A percentile compares a stretch with the other conserved stretches of the same genome.
These are phyloP conservation scores for Oscheius sp. DNA, from an alignment of 1,140 invertebrate species.

Conservation along the genomic window DNA sequence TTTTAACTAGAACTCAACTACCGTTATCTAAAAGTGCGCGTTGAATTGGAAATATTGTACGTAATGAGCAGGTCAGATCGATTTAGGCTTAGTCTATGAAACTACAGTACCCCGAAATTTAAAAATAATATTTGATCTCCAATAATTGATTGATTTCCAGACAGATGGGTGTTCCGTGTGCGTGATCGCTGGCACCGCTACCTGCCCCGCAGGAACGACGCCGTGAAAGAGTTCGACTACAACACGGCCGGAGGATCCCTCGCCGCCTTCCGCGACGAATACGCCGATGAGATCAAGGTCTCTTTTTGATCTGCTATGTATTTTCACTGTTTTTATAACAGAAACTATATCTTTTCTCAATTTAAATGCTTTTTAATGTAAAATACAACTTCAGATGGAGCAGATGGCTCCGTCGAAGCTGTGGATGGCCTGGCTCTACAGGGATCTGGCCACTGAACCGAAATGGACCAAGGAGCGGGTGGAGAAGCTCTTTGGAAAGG, in stretches of 20 bases:
- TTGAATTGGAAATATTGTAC: no score
- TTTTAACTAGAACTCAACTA: background rate
- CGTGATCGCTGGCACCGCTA: conserved; percentile 53
- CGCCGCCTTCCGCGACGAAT: background rate
- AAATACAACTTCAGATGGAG: background rate
- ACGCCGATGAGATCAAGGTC: no score
- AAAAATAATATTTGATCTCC: background rate
- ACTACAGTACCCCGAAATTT: no score
- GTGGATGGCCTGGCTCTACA: conserved; percentile 56
- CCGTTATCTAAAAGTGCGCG: background rate
- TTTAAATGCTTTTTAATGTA: no score
- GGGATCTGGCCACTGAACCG: conserved; percentile 34
- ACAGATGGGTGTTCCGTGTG: conserved; percentile 47
- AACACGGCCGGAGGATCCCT: conserved; percentile 40
- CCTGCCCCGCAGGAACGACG: conserved; percentile 51
- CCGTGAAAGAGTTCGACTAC: conserved; percentile 45
- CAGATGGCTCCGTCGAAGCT: conserved; percentile 46
- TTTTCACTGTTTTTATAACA: no score
- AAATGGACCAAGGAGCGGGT: conserved; percentile 43
- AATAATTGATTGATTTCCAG: conserved; percentile 6
- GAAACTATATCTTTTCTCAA: no score
- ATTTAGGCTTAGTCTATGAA: no score
- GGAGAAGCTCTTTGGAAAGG: conserved; percentile 48
- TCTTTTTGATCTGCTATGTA: no score
- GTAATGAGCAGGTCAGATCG: no score